Conservation (phyloP, 2,888 invertebrate species). For the Tenthredo distinguenda region DNA sequence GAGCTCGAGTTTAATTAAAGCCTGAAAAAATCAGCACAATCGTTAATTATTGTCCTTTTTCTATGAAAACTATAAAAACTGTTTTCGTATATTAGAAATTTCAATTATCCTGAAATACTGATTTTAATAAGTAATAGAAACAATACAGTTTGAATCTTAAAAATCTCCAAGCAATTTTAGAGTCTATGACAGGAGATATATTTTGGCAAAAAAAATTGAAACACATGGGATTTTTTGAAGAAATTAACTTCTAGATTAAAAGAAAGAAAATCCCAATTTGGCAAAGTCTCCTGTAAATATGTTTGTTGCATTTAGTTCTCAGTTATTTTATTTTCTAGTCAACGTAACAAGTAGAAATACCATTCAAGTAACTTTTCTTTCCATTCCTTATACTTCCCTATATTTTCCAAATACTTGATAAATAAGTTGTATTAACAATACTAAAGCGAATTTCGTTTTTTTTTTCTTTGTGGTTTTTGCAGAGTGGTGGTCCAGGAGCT, state of each 20-base stretch:
- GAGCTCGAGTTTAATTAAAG: neutral
- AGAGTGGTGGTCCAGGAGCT: constrained; percentile 81
- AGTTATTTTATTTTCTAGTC: neutral
- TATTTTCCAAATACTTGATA: neutral
- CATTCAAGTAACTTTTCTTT: neutral
- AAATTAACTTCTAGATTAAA: too few species aligned
- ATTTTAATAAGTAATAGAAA: neutral
- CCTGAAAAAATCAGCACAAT: neutral
- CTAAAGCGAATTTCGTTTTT: neutral
- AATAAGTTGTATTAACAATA: neutral
- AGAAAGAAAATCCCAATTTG: neutral
- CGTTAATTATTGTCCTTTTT: neutral
- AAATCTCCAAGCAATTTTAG: neutral
- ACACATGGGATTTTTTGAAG: too few species aligned
- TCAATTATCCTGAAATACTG: neutral
- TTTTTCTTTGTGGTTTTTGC: constrained; percentile 74
- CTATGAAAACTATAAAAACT: neutral
- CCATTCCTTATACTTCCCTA: too few species aligned
- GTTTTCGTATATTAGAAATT: neutral
- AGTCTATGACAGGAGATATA: neutral
- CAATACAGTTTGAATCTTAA: neutral
- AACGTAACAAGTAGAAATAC: neutral
- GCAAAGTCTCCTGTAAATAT: neutral
- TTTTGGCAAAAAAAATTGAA: neutral
- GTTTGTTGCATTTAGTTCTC: neutral